Percentiles rank a stretch among this genome's conserved stretches.
These are phyloP conservation scores for Ptilonorhynchus violaceus DNA, from an alignment of 2,113 vertebrate species.

Conservation along the genomic window DNA sequence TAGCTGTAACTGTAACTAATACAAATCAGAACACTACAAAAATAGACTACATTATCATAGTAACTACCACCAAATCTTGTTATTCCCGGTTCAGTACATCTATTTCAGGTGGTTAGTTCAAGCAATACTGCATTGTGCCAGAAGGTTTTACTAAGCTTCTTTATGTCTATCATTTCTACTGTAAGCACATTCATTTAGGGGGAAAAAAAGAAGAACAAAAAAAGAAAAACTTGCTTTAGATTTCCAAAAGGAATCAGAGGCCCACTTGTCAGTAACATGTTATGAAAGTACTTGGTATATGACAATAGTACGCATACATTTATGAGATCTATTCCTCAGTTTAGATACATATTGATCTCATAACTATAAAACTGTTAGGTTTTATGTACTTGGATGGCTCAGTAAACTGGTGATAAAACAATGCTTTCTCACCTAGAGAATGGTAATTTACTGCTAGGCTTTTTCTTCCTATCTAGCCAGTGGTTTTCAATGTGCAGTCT, in stretches of 20 bases:
- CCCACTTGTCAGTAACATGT: background rate
- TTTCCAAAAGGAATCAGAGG: background rate
- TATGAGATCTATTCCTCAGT: background rate
- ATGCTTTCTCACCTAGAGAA: constrained; percentile 7
- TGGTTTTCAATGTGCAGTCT: constrained; percentile 11
- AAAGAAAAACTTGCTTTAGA: background rate
- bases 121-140: background rate
- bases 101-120: background rate
- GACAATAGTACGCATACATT: background rate
- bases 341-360: background rate
- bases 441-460: background rate
- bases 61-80: background rate
- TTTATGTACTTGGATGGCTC: background rate
- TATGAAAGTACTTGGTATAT: background rate
- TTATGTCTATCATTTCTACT: background rate
- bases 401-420: background rate
- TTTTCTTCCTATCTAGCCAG: constrained; percentile 32
- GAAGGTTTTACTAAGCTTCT: background rate
- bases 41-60: background rate
- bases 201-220: background rate
- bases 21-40: background rate
- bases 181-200: background rate
- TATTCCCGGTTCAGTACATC: background rate
- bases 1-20: background rate
- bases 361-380: background rate